Evolutionary conservation across 2,113 vertebrate genomes (phyloP).

Genomic region (Thryonomys swinderianus): DNA sequence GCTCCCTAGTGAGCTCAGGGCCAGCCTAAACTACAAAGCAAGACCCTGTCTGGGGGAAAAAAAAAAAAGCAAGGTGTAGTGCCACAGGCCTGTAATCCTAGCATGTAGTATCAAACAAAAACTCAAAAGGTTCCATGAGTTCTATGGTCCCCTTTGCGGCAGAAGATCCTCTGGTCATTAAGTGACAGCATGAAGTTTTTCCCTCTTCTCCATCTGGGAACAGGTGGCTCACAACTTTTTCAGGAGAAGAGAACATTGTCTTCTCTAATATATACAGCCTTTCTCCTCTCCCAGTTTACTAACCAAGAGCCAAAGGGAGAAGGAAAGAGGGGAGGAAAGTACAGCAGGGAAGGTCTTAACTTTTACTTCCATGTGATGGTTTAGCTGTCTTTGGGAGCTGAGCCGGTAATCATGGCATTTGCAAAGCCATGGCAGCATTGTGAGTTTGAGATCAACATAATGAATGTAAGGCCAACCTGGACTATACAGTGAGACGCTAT

Average conservation of each 20-base stretch:
- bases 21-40: no score
- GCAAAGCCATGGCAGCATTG: neutral
- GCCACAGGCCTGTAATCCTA: no score
- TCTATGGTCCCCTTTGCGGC: neutral
- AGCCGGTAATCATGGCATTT: neutral
- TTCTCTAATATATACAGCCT: neutral
- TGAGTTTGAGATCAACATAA: neutral
- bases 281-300: neutral
- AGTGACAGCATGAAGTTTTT: slow-evolving; percentile 9
- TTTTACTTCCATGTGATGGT: neutral
- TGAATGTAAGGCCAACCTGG: neutral
- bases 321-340: neutral
- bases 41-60: no score
- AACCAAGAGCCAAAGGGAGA: neutral
- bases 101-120: no score
- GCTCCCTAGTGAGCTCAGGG: no score
- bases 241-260: neutral
- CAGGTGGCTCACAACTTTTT: neutral
- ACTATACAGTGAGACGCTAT: neutral
- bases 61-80: no score
- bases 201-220: neutral
- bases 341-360: neutral
- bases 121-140: neutral
- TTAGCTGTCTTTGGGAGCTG: neutral
- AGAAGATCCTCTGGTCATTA: neutral